A percentile compares a stretch with the other conserved stretches of the same genome.
Conservation (phyloP, 2,113 vertebrate species). For the Leucoraja erinaceus region DNA sequence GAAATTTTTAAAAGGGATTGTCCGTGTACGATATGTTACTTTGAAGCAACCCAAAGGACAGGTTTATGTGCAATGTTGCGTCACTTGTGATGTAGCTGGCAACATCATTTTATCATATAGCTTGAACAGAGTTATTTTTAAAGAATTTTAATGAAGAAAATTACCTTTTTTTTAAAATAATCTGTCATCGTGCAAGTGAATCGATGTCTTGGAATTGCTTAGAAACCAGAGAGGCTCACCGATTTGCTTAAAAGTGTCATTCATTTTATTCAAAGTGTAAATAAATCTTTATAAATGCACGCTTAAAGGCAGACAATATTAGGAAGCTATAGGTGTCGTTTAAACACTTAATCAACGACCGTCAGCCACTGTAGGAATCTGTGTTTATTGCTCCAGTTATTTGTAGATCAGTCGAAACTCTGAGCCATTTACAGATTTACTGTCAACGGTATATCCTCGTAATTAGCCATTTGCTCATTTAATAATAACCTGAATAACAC, state of each 20-base stretch:
- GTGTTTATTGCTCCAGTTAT: not conserved
- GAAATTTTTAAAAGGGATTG: not conserved
- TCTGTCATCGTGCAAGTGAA: not conserved
- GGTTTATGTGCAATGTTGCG: not conserved
- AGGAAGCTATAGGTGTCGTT: not conserved
- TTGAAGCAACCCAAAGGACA: no score
- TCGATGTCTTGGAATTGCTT: not conserved
- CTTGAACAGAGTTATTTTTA: not conserved
- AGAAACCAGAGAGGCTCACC: not conserved
- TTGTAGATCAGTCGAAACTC: not conserved
- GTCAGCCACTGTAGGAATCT: not conserved
- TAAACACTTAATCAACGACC: not conserved
- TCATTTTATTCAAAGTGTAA: slow-evolving; percentile 17
- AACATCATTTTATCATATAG: not conserved
- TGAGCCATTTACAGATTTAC: not conserved
- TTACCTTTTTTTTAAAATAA: not conserved
- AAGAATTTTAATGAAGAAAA: not conserved
- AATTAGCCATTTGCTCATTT: not conserved
- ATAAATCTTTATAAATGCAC: not conserved
- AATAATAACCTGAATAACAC: not conserved
- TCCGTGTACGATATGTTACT: not conserved
- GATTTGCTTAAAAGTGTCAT: not conserved
- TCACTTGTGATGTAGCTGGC: not conserved
- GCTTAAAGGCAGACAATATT: not conserved
- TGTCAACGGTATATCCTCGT: not conserved